Conservation (phyloP, 2,888 invertebrate genomes). For the Polylopha cassiicola region DNA sequence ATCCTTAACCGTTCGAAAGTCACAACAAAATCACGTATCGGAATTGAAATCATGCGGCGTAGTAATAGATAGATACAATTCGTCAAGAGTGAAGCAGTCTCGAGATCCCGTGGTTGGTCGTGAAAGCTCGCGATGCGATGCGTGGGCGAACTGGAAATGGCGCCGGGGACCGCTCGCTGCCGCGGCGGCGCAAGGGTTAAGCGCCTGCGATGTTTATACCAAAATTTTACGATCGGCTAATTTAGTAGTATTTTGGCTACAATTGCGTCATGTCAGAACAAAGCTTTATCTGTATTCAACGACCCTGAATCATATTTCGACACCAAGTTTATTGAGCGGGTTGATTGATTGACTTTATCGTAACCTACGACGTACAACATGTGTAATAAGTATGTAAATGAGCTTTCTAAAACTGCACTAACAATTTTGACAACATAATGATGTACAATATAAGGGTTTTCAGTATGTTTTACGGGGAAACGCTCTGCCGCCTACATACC, state of each 20-base stretch:
- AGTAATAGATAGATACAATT: slow-evolving; percentile 1
- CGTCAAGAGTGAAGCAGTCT: slow-evolving; percentile 31
- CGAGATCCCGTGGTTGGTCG: slow-evolving; percentile 36
- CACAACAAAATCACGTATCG: slow-evolving; percentile 10
- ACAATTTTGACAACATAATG: too few relatives aligned
- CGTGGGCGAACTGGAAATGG: slow-evolving; percentile 68
- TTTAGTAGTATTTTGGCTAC: slow-evolving; percentile 13
- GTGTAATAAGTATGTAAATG: too few relatives aligned
- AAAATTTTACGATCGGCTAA: slow-evolving; percentile 11
- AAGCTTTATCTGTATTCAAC: too few relatives aligned
- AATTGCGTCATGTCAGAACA: slow-evolving; percentile 6
- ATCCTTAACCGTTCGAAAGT: slow-evolving; percentile 8
- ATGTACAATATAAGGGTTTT: too few relatives aligned
- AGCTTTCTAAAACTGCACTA: too few relatives aligned
- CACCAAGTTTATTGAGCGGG: too few relatives aligned
- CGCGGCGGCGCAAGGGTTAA: slow-evolving; percentile 30
- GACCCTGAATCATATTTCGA: too few relatives aligned
- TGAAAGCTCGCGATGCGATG: slow-evolving; percentile 66
- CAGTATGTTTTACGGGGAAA: too few relatives aligned
- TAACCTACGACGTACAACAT: too few relatives aligned
- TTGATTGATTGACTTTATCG: too few relatives aligned
- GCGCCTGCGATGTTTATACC: slow-evolving; percentile 21
- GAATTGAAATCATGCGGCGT: slow-evolving; percentile 4
- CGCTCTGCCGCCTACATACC: too few relatives aligned
- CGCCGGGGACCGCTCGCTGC: slow-evolving; percentile 41